Conservation (phyloP, 2,888 invertebrate genomes). For the Drosophila macrothrix region DNA sequence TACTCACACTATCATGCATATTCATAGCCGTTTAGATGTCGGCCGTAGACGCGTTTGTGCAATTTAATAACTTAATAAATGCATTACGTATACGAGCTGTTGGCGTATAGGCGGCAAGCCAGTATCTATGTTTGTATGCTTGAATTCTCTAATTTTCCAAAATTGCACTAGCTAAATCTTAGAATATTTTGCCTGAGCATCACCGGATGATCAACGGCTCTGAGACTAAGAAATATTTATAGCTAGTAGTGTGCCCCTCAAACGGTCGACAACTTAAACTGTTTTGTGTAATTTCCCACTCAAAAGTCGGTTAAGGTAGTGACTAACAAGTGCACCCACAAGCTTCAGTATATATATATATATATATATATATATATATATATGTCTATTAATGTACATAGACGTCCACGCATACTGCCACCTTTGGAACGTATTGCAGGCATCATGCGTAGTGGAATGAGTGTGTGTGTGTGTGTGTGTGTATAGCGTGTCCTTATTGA, state of each 20-base stretch:
- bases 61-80: conserved; percentile 72
- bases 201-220: not conserved
- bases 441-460: not conserved
- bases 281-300: conserved; percentile 66
- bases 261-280: conserved; percentile 53
- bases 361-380: not conserved
- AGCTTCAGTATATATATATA: not conserved
- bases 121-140: conserved; percentile 1
- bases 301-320: conserved; percentile 48
- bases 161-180: not conserved
- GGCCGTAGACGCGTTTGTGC: conserved; percentile 29
- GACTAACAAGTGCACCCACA: conserved; percentile 15
- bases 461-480: not conserved
- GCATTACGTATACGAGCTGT: conserved; percentile 31
- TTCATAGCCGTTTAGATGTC: conserved; percentile 19
- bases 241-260: not conserved
- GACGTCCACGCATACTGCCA: not conserved
- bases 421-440: not conserved
- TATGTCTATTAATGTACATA: not conserved
- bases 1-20: conserved; percentile 8
- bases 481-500: not conserved
- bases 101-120: conserved; percentile 15
- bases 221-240: not conserved
- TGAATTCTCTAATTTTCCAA: not conserved
- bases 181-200: not conserved